A percentile compares a stretch with the other conserved stretches of the same genome.
Conservation (phyloP, 2,797 vertebrate genomes). For the Petrocephalus sullivani region DNA sequence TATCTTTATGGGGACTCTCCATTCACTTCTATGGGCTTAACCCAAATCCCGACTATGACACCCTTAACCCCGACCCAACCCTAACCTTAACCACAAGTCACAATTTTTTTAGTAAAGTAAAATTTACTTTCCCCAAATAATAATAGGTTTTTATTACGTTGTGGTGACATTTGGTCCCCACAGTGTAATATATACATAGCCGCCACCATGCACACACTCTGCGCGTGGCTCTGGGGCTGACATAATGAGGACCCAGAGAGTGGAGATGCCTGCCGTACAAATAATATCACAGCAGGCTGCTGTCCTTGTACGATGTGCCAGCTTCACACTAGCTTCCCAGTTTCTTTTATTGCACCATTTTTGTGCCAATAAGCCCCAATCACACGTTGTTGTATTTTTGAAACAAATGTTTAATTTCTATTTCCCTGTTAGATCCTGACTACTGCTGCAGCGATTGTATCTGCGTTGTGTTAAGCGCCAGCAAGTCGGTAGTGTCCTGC, state of each 20-base stretch:
- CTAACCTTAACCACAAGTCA: not conserved
- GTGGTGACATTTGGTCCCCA: not conserved
- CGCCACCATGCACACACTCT: not conserved
- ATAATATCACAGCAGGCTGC: not conserved
- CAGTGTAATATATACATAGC: not conserved
- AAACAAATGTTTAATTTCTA: conserved; percentile 7
- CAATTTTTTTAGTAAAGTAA: not conserved
- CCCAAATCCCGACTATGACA: not conserved
- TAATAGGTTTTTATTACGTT: not conserved
- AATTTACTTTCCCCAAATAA: not conserved
- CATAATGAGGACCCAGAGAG: not conserved
- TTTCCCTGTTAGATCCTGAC: not conserved
- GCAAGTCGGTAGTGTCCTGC: not conserved
- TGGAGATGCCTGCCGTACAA: not conserved
- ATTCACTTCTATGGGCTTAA: not conserved
- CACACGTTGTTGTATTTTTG: not conserved
- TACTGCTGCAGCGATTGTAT: not conserved
- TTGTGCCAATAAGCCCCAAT: not conserved
- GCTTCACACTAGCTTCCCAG: not conserved
- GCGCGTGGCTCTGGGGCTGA: not conserved
- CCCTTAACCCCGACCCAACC: not conserved
- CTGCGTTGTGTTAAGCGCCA: not conserved
- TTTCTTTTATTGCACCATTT: not conserved
- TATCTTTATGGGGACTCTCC: not conserved
- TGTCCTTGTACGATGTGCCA: not conserved